Evolutionary conservation across 2,797 vertebrate genomes (phyloP).

Genomic region (Anableps anableps): DNA sequence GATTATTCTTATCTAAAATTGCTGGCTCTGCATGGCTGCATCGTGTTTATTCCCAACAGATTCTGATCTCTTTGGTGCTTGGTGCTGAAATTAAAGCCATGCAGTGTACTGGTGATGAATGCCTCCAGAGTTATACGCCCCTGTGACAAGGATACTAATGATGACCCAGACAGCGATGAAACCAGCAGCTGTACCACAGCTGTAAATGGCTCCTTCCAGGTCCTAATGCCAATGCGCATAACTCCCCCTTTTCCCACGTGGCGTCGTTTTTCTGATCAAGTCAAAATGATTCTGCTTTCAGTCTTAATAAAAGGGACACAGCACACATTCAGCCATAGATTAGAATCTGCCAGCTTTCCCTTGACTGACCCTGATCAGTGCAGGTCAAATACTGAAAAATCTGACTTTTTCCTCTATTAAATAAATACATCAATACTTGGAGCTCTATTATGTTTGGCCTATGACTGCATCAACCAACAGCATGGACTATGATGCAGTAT

Average conservation of each 20-base stretch:
- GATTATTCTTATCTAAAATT: conserved; percentile 8
- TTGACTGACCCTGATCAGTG: background rate
- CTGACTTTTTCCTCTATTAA: background rate
- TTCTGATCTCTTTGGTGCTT: conserved; percentile 34
- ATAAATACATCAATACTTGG: background rate
- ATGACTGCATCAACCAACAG: background rate
- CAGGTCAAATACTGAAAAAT: background rate
- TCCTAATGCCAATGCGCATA: conserved; percentile 46
- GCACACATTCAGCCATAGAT: background rate
- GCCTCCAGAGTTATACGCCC: conserved; percentile 65
- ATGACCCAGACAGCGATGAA: conserved; percentile 63
- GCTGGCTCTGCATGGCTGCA: conserved; percentile 1
- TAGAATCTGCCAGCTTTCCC: background rate
- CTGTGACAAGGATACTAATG: conserved; percentile 68
- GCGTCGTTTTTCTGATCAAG: conserved; percentile 48
- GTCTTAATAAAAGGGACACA: conserved; percentile 6
- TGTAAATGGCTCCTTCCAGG: conserved; percentile 57
- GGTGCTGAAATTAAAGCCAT: conserved; percentile 47
- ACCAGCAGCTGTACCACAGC: conserved; percentile 63
- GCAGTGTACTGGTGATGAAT: conserved; percentile 40
- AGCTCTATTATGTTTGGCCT: background rate
- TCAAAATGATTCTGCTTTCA: conserved; percentile 34
- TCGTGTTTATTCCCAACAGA: conserved; percentile 1
- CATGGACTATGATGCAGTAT: background rate
- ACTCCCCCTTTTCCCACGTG: conserved; percentile 26